Conservation (phyloP, 1,140 invertebrate genomes). For the Bombus turneri region DNA sequence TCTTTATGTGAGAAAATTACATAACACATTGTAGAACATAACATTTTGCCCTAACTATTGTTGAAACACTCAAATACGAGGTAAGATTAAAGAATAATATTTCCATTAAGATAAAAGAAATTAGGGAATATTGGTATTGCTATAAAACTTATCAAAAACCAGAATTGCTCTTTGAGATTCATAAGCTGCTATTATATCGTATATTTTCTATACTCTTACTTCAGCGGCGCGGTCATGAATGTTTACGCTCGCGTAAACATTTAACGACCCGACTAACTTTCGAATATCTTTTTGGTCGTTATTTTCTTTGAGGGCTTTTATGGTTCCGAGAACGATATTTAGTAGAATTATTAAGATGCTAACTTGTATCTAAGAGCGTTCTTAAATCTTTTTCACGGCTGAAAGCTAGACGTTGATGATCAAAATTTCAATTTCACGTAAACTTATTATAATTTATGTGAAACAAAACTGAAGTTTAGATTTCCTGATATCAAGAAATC, state of each 20-base stretch:
- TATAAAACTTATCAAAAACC: not conserved
- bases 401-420: too few species aligned
- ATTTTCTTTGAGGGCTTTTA: constrained; percentile 13
- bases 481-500: not conserved
- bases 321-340: not conserved
- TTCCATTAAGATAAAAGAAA: not conserved
- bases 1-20: too few species aligned
- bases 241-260: constrained; percentile 49
- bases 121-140: not conserved
- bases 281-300: constrained; percentile 12
- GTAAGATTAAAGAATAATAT: not conserved
- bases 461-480: not conserved
- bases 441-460: not conserved
- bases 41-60: too few species aligned
- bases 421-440: not conserved
- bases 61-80: not conserved
- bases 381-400: not conserved
- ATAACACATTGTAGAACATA: too few species aligned
- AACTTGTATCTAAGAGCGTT: too few species aligned
- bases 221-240: constrained; percentile 27
- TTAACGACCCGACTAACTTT: constrained; percentile 47
- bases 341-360: not conserved
- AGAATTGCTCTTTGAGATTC: constrained; percentile 5
- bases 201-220: not conserved
- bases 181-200: not conserved